A percentile compares a stretch with the other conserved stretches of the same genome.
phyloP scores from a whole-genome alignment of 2,888 invertebrate genomes.

The Dichetophora obliterata region DNA sequence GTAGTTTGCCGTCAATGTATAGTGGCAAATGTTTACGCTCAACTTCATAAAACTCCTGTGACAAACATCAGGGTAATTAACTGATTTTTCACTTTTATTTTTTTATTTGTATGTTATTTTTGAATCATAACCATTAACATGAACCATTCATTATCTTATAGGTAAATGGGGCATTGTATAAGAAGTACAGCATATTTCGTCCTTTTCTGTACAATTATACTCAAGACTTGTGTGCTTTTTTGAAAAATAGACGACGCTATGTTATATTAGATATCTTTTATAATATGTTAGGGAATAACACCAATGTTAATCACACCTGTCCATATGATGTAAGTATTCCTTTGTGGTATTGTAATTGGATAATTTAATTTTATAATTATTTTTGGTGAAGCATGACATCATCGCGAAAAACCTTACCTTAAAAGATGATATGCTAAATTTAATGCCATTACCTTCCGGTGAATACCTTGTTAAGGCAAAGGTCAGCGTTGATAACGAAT shows the following conservation, averaged over 20 bases:
- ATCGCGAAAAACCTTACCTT: conserved; percentile 8
- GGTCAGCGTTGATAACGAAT: neutral
- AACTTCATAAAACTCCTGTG: conserved; percentile 26
- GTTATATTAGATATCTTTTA: neutral
- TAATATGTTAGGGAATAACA: neutral
- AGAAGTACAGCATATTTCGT: conserved; percentile 16
- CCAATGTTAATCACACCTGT: conserved; percentile 27
- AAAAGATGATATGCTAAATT: neutral
- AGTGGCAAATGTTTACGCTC: neutral
- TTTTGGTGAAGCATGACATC: conserved; percentile 12
- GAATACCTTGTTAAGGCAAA: neutral
- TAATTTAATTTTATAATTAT: neutral
- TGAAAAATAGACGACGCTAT: neutral
- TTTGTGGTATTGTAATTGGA: neutral
- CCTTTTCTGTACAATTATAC: conserved; percentile 11
- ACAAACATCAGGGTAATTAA: conserved; percentile 34
- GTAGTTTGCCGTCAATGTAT: conserved; percentile 24
- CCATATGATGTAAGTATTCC: conserved; percentile 5
- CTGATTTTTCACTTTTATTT: too few species aligned
- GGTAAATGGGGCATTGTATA: conserved; percentile 23
- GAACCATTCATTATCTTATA: conserved; percentile 3
- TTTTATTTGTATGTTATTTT: neutral
- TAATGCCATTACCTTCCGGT: neutral
- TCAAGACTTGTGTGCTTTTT: neutral
- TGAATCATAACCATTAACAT: too few species aligned